These are phyloP conservation scores for Noctuana brunneofusca DNA, from an alignment of 2,888 invertebrate species.

Conservation along the genomic window DNA sequence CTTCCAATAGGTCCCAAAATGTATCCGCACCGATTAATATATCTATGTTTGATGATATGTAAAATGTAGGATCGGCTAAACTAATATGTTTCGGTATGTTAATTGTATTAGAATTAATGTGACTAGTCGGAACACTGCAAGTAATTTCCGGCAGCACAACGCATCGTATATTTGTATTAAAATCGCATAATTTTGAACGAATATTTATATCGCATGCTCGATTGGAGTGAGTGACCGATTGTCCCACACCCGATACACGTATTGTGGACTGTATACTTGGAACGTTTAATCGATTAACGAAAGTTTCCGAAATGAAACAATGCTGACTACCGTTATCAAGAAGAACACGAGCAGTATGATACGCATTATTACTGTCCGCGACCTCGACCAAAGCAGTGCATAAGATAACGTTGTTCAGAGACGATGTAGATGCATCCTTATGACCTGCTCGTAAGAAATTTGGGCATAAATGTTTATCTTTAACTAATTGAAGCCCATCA, in stretches of 20 bases:
- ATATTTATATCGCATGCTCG: conserved; percentile 14
- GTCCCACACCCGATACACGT: conserved; percentile 4
- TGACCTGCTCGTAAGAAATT: background rate
- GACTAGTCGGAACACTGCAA: conserved; percentile 28
- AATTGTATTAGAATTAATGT: conserved; percentile 19
- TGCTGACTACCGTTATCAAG: conserved; percentile 11
- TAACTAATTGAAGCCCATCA: background rate
- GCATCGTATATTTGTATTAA: conserved; percentile 1
- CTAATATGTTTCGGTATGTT: conserved; percentile 31
- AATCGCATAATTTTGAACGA: conserved; percentile 12
- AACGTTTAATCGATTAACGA: conserved; percentile 16
- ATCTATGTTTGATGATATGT: conserved; percentile 14
- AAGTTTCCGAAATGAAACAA: conserved; percentile 4
- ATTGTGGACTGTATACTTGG: conserved; percentile 20
- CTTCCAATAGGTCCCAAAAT: conserved; percentile 38
- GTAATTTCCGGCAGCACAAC: conserved; percentile 30
- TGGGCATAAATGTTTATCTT: conserved; percentile 1
- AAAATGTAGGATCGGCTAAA: conserved; percentile 38
- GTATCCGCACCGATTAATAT: conserved; percentile 38
- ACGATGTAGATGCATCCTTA: background rate
- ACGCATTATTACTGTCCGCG: background rate
- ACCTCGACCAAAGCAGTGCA: conserved; percentile 6
- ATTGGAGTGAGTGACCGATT: conserved; percentile 12
- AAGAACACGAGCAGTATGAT: conserved; percentile 4
- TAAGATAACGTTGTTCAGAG: background rate